Percentiles rank a stretch among this genome's conserved stretches.
Evolutionary conservation across 2,888 invertebrate genomes (phyloP).

Genomic region (Sarcophaga carnaria): DNA sequence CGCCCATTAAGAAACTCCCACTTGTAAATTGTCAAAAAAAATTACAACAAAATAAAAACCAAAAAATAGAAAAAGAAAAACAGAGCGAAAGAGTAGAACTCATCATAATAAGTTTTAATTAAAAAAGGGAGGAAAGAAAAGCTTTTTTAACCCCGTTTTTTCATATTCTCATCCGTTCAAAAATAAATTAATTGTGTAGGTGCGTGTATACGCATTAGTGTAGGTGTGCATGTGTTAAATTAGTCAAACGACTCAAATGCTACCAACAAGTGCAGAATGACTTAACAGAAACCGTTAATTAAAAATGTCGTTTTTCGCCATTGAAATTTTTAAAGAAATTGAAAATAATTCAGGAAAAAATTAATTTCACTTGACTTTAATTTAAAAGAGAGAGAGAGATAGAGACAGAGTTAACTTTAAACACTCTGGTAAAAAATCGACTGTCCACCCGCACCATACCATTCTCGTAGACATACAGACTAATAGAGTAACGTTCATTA

Average conservation of each 20-base stretch:
- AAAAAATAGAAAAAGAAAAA: background rate
- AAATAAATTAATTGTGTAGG: slow-evolving; percentile 1
- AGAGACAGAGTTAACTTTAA: background rate
- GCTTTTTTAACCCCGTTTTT: background rate
- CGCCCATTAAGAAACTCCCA: background rate
- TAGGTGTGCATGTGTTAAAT: slow-evolving; percentile 3
- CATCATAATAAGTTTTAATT: slow-evolving; percentile 39
- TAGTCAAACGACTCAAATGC: slow-evolving; percentile 9
- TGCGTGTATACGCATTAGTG: background rate
- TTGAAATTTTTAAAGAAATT: slow-evolving; percentile 4
- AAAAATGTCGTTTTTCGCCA: slow-evolving; percentile 14
- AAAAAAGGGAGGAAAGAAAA: background rate
- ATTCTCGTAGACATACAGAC: background rate
- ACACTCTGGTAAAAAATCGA: no score
- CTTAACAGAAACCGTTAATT: slow-evolving; percentile 36
- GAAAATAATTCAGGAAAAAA: background rate
- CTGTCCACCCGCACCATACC: background rate
- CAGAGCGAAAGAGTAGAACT: background rate
- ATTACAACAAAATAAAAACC: background rate
- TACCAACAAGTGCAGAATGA: background rate
- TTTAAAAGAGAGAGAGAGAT: background rate
- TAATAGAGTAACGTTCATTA: background rate
- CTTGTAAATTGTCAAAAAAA: background rate
- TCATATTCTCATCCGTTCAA: slow-evolving; percentile 19
- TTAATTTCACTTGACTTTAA: background rate